Base-by-base conservation (phyloP, 2,797 vertebrate species). In the Peromyscus eremicus region DNA sequence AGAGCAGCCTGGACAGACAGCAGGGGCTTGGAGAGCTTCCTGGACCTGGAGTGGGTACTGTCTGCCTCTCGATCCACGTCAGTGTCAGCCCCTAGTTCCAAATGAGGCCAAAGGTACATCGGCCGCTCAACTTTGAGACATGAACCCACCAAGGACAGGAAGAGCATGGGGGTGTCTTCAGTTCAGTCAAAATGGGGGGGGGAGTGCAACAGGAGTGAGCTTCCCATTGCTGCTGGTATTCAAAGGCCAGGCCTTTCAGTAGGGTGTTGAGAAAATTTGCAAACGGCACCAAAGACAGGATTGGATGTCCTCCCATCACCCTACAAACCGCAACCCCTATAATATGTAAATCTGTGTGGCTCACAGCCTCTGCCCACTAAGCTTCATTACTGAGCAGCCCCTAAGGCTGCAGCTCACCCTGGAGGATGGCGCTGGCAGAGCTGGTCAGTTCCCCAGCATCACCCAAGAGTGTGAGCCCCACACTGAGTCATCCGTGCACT, bases 151-250 rank as follows among this genome's bases (percentile, higher is more conserved):
- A 1, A 25, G 4, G 64, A 5, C 17, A 70, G 21, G 7, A 3
- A 13, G 34, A 0, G 0, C 4, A 0, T 25, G 40, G 10, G 14
- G 7, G 29, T 5, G 21, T 64, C n/a, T 62, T 64, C 25, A 43
- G 1, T 27, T 12, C 37, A 71, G 21, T 7, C 0, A 21, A 14
- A 16, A 16, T 27, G 49, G 3, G 16, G 66, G 49, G 0, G 9
- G 16, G 9, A 2, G 8, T 21, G 11, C 32, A 10, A 0, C 10
- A 23, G 89, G 5, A 52, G 64, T 37, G 77, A 91, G 82, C 43
- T 27, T 34, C 85, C 81, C 0, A 0, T n/a, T 0, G 0, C 40
- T 19, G 60, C 73, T 0, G 0, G 34, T 2, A 21, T 73, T 25
- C 49, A 71, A 49, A 49, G n/a, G 21, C 17, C 1, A 77, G n/a